Base-by-base conservation (phyloP, 2,113 vertebrate species). In the Ondatra zibethicus region DNA sequence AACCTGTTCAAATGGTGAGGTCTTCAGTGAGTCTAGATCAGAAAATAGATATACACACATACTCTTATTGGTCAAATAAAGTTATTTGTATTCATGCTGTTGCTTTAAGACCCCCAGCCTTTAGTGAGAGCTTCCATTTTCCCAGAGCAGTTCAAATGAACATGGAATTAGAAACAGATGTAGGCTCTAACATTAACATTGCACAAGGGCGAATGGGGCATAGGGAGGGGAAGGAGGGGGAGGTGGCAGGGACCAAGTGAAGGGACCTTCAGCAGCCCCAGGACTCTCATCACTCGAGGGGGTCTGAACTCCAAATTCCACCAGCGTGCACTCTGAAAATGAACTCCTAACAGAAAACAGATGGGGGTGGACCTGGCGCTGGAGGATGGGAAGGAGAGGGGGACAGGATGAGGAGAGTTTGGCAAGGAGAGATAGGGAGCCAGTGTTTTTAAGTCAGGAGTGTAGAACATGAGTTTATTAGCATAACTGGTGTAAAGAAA, bases 291-390 rank as follows among this genome's bases (percentile, higher is more conserved):
- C 47, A 72, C 97, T 98, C 0, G 65, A 63, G 88, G 95, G 95
- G 88, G 94, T 92, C 91, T 95, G 66, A 97, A 97, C 96, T 96
- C 66, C 0, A 36, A 93, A 97, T 88, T 95, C 96, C 94, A 94
- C 94, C 7, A 29, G 96, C 29, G 81, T 95, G 93, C 45, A 13
- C 95, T 97, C 47, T 0, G 95, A 94, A 96, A 93, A 94, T 92
- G 11, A 97, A 87, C 96, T 97, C 97, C 91, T 98, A 98, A 98
- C 98, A 96, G 95, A 97, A 97, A 98, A 92, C 98, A 98, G 97
- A 98, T 98, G 98, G 96, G 94, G 66, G 17, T 47, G 87, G 92
- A 95, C 3, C 88, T 92, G 12, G 1, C 58, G 19, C 5, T 93
- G 77, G 42, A 50, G 80, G 97, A 95, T 75, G 96, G 93, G 95